Base-by-base conservation (phyloP, 2,113 vertebrate species). In the Condylura cristata region DNA sequence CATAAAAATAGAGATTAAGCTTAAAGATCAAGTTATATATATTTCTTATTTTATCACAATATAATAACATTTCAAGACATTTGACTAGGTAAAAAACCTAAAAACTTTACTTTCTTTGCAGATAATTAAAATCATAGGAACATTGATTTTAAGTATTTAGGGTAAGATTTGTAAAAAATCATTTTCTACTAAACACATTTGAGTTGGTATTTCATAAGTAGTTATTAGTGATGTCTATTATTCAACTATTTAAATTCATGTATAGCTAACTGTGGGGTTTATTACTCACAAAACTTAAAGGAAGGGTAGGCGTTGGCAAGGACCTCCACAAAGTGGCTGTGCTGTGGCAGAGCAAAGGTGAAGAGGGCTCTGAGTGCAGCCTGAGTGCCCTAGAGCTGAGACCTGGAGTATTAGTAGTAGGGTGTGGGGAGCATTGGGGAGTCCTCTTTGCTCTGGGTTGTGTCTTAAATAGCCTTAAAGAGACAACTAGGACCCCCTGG, bases 241-340 rank as follows among this genome's bases (percentile, higher is more conserved):
- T 70, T 61, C 7, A 41, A 53, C 7, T 53, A 37, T 80, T 12
- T 70, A 51, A 56, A 86, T 70, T 81, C 1, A 28, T 60, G 48
- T 86, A 51, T 75, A 37, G 75, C 7, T 60, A 68, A 61, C 32
- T 63, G 65, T 80, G 63, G 37, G 58, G 24, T 22, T 80, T 79
- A 63, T 78, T 85, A 34, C 18, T 80, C 9, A 88, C 17, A 81
- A 26, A 81, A 70, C 22, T 37, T 72, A 26, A 86, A 92, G 66
- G 22, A 87, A 39, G 28, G 4, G 26, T 9, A 88, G 37, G 72
- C 17, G 13, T 51, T 48, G 32, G 4, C n/a, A 53, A 76, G 28
- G 1, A n/a, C 37, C 58, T 34, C 16, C n/a, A 37, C 6, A 37
- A 0, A 5, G 41, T n/a, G 4, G 48, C 48, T n/a, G 3, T 16